Evolutionary conservation across 2,888 invertebrate species (phyloP).

Genomic region (Diplolepis rosae): DNA sequence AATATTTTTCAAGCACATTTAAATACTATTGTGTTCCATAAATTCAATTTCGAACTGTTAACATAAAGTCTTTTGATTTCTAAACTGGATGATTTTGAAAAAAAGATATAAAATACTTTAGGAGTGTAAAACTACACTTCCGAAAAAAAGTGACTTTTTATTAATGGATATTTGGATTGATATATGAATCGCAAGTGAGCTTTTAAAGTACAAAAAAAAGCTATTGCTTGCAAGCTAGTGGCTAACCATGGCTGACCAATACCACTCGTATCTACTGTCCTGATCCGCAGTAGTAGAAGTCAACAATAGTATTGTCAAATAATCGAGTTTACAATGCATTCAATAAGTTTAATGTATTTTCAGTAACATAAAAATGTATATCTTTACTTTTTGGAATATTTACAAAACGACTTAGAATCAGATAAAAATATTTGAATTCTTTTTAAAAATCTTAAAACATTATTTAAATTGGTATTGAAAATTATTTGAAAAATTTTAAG

Average conservation of each 20-base stretch:
- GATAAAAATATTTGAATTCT: no score
- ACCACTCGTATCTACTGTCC: slow-evolving; percentile 4
- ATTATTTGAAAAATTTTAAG: no score
- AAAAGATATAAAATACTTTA: no score
- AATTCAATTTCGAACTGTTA: no score
- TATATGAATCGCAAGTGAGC: background rate
- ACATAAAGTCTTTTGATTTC: no score
- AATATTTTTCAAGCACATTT: no score
- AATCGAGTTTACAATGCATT: background rate
- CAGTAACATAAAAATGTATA: background rate
- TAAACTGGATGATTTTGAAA: no score
- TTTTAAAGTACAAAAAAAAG: slow-evolving; percentile 6
- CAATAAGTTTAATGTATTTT: background rate
- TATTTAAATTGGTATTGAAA: no score
- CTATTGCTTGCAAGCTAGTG: background rate
- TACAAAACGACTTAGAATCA: no score
- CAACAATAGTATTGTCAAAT: background rate
- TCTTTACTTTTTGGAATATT: no score
- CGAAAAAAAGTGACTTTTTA: background rate
- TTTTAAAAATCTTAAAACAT: no score
- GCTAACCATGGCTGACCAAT: slow-evolving; percentile 19
- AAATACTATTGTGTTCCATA: no score
- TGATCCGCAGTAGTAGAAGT: background rate
- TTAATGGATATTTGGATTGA: background rate
- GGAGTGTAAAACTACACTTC: background rate